Conservation (phyloP, 2,888 invertebrate species). For the Silvanus unidentatus region DNA sequence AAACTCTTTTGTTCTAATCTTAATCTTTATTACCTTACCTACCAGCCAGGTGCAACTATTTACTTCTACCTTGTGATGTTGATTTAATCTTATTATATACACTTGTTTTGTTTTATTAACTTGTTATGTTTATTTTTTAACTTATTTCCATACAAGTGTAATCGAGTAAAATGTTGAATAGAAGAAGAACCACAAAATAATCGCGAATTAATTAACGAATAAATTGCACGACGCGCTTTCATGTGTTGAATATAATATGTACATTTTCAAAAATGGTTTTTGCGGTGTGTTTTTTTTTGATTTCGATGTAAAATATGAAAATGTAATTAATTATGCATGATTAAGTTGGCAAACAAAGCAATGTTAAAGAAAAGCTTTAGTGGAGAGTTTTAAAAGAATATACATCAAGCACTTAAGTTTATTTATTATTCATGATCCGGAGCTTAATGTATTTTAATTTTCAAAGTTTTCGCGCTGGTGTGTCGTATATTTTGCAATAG, state of each 20-base stretch:
- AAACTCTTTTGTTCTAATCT: slow-evolving; percentile 31
- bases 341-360: slow-evolving; percentile 13
- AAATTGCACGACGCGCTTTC: too few relatives aligned
- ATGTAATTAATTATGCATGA: slow-evolving; percentile 14
- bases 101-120: slow-evolving; percentile 19
- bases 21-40: slow-evolving; percentile 30
- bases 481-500: slow-evolving; percentile 20
- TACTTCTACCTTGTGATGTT: slow-evolving; percentile 20
- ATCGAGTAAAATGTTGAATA: too few relatives aligned
- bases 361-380: slow-evolving; percentile 13
- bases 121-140: slow-evolving; percentile 5
- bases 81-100: slow-evolving; percentile 19
- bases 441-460: slow-evolving; percentile 27
- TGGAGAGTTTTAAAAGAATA: slow-evolving; percentile 13
- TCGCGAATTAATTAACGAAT: too few relatives aligned
- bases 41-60: slow-evolving; percentile 27
- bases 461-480: slow-evolving; percentile 17
- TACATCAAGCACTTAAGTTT: slow-evolving; percentile 19
- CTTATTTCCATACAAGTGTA: background rate
- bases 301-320: background rate
- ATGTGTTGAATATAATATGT: too few relatives aligned
- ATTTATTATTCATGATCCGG: slow-evolving; percentile 23
- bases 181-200: too few relatives aligned
- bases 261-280: too few relatives aligned
- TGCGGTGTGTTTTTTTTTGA: too few relatives aligned